Percentiles rank a stretch among this genome's conserved stretches.
Evolutionary conservation across 2,888 invertebrate species (phyloP).

Genomic region (Dicyrtomina minuta): DNA sequence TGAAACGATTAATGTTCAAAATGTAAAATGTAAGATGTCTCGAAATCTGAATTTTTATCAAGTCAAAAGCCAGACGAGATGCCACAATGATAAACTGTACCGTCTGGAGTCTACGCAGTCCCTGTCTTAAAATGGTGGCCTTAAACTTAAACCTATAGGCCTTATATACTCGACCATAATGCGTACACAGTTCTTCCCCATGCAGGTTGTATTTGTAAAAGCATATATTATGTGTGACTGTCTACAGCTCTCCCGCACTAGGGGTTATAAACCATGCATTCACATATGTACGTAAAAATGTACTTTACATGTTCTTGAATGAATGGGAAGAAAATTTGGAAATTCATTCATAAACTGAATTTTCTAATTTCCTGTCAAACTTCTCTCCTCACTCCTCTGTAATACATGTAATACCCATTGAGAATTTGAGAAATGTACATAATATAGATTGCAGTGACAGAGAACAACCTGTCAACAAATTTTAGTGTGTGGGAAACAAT

Average conservation of each 20-base stretch:
- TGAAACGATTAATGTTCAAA: too few species aligned
- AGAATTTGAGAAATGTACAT: too few species aligned
- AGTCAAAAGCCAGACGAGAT: constrained; percentile 19
- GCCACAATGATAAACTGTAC: constrained; percentile 3
- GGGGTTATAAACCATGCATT: too few species aligned
- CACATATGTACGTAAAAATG: neutral
- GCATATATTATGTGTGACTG: too few species aligned
- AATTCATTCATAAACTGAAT: constrained; percentile 16
- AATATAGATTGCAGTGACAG: neutral
- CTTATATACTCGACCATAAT: neutral
- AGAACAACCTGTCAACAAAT: neutral
- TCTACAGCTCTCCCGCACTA: too few species aligned
- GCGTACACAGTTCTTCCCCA: neutral
- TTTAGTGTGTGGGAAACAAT: too few species aligned
- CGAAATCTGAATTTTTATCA: constrained; percentile 20
- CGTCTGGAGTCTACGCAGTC: too few species aligned
- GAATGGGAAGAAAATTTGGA: neutral
- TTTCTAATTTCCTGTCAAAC: constrained; percentile 16
- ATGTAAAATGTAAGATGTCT: too few species aligned
- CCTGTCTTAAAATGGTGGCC: constrained; percentile 6
- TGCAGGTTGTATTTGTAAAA: too few species aligned
- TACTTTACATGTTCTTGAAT: neutral
- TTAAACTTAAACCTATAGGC: constrained; percentile 14
- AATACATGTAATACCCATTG: too few species aligned
- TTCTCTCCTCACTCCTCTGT: neutral